Percentiles rank a stretch among this genome's conserved stretches.
phyloP scores from a whole-genome alignment of 2,113 vertebrate species.

The Marmota monax region DNA sequence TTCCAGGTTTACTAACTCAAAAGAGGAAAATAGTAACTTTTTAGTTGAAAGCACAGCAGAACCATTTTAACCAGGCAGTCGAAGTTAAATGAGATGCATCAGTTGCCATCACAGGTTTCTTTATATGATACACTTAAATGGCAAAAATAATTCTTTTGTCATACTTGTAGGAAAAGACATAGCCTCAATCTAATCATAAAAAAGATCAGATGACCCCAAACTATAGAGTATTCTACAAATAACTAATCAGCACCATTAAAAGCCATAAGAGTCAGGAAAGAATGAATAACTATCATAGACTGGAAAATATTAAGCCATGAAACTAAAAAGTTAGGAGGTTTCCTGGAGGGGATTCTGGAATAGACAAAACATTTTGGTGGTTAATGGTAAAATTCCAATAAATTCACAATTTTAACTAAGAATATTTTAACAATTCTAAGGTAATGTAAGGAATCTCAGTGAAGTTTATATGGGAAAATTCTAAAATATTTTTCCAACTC shows the following conservation, averaged over 20 bases:
- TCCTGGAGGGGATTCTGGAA: background rate
- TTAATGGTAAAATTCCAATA: background rate
- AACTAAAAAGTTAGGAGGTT: background rate
- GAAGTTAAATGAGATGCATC: background rate
- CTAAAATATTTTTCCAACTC: background rate
- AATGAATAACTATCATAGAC: background rate
- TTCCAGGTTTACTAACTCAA: background rate
- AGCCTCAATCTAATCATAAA: background rate
- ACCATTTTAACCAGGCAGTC: background rate
- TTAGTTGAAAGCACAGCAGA: background rate
- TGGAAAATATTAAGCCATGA: background rate
- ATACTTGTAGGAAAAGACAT: background rate
- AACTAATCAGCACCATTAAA: background rate
- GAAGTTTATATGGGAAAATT: background rate
- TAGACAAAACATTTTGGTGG: background rate
- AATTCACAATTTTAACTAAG: background rate
- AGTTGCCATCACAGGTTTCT: background rate
- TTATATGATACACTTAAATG: background rate
- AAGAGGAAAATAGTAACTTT: background rate
- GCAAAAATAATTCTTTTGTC: background rate
- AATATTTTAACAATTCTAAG: background rate
- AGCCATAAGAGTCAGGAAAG: background rate
- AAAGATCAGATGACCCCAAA: background rate
- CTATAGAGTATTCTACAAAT: background rate
- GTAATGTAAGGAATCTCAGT: background rate